phyloP scores from a whole-genome alignment of 2,113 vertebrate genomes.

The Brachirus orientalis region DNA sequence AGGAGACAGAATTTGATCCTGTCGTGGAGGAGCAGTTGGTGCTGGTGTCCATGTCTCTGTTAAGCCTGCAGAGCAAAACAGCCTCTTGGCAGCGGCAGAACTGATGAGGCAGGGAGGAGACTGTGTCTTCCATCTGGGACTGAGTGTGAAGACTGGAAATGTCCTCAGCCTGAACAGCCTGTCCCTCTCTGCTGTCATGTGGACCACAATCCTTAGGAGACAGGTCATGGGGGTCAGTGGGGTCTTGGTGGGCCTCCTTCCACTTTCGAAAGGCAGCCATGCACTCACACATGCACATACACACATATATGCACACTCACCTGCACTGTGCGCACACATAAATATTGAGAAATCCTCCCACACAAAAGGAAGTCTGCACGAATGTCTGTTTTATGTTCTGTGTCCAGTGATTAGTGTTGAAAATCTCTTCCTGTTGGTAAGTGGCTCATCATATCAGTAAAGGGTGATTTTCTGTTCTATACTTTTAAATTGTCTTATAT shows the following conservation, averaged over 20 bases:
- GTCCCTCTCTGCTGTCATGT: constrained; percentile 62
- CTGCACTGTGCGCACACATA: constrained; percentile 16
- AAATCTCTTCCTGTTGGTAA: constrained; percentile 61
- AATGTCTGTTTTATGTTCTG: constrained; percentile 59
- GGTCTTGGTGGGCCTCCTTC: constrained; percentile 30
- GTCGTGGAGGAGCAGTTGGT: constrained; percentile 33
- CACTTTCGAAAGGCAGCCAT: constrained; percentile 55
- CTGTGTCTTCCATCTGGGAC: constrained; percentile 68
- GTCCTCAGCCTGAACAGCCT: constrained; percentile 65
- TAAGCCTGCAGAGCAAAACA: constrained; percentile 49
- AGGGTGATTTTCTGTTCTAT: constrained; percentile 32
- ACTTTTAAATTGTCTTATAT: constrained; percentile 22
- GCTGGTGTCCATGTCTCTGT: constrained; percentile 24
- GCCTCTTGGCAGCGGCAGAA: constrained; percentile 53
- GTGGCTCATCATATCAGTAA: constrained; percentile 42
- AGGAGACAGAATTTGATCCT: constrained; percentile 32
- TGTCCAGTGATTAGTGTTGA: constrained; percentile 62
- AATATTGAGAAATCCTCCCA: constrained; percentile 33
- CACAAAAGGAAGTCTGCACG: constrained; percentile 40
- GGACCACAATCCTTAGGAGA: constrained; percentile 63
- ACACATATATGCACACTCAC: constrained; percentile 43
- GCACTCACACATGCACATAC: constrained; percentile 19
- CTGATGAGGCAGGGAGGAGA: constrained; percentile 60
- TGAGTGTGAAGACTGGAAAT: constrained; percentile 72
- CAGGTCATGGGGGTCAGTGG: constrained; percentile 57